Evolutionary conservation across 2,797 vertebrate species (phyloP).

Genomic region (Enteromius afrohamiltoni): DNA sequence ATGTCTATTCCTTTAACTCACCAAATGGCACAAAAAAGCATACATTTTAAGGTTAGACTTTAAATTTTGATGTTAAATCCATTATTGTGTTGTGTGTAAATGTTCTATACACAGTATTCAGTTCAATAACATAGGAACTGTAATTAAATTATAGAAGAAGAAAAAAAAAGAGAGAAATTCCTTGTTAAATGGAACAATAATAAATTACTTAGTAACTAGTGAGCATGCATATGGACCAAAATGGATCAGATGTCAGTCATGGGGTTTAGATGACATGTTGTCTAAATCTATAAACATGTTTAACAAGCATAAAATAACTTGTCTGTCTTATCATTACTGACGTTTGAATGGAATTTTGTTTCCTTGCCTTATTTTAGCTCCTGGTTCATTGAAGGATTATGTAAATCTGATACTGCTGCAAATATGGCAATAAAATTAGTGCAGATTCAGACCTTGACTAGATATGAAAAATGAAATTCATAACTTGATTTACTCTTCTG

Average conservation of each 20-base stretch:
- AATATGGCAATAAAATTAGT: background rate
- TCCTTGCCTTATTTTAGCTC: slow-evolving; percentile 6
- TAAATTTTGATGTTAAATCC: too few relatives aligned
- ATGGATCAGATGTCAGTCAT: background rate
- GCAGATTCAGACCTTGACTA: background rate
- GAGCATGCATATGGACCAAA: background rate
- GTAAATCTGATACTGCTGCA: background rate
- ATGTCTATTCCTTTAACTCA: too few relatives aligned
- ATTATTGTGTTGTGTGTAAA: too few relatives aligned
- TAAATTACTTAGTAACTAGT: too few relatives aligned
- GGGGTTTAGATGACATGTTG: background rate
- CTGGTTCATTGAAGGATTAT: slow-evolving; percentile 22
- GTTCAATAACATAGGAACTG: too few relatives aligned
- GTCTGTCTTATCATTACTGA: background rate
- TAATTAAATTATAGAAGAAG: too few relatives aligned
- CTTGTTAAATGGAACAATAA: too few relatives aligned
- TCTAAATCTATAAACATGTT: background rate
- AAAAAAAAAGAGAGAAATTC: too few relatives aligned
- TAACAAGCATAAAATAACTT: background rate
- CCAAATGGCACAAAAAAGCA: too few relatives aligned
- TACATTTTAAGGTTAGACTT: too few relatives aligned
- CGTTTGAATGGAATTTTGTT: background rate
- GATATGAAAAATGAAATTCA: background rate
- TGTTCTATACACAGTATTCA: too few relatives aligned
- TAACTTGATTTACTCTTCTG: background rate